Evolutionary conservation across 2,888 invertebrate species (phyloP).

Genomic region (Leptopilina myrica): DNA sequence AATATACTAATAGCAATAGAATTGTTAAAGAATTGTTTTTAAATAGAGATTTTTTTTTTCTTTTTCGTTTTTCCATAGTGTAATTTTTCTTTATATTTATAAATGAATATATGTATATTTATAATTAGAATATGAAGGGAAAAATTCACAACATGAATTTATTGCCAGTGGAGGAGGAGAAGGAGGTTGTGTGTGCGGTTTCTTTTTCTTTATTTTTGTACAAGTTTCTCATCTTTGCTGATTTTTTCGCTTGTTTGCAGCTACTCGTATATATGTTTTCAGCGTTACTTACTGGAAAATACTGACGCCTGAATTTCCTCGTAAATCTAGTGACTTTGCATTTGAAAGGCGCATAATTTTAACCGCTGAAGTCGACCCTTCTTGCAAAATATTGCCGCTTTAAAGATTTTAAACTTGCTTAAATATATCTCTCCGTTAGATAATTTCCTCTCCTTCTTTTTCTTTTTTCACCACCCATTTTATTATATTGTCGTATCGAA

Average conservation of each 20-base stretch:
- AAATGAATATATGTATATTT: neutral
- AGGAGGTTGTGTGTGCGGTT: neutral
- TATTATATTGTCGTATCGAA: neutral
- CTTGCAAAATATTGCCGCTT: constrained; percentile 18
- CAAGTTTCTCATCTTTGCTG: constrained; percentile 17
- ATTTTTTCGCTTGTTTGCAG: constrained; percentile 17
- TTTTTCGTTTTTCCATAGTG: neutral
- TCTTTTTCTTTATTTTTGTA: constrained; percentile 2
- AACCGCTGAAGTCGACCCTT: constrained; percentile 17
- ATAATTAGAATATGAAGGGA: constrained; percentile 6
- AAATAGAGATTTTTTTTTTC: neutral
- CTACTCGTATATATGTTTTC: constrained; percentile 20
- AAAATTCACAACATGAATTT: neutral
- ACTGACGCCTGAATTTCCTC: constrained; percentile 20
- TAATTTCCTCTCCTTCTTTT: neutral
- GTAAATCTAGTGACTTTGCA: constrained; percentile 20
- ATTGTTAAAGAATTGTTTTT: no score
- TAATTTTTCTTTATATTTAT: neutral
- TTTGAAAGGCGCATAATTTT: constrained; percentile 20
- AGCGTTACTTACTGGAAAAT: constrained; percentile 20
- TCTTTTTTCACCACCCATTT: neutral
- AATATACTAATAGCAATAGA: no score
- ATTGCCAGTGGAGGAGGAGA: neutral
- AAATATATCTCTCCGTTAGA: constrained; percentile 3
- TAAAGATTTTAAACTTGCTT: constrained; percentile 8